A percentile compares a stretch with the other conserved stretches of the same genome.
Conservation (phyloP, 2,888 invertebrate species). For the Chorisops tibialis region DNA sequence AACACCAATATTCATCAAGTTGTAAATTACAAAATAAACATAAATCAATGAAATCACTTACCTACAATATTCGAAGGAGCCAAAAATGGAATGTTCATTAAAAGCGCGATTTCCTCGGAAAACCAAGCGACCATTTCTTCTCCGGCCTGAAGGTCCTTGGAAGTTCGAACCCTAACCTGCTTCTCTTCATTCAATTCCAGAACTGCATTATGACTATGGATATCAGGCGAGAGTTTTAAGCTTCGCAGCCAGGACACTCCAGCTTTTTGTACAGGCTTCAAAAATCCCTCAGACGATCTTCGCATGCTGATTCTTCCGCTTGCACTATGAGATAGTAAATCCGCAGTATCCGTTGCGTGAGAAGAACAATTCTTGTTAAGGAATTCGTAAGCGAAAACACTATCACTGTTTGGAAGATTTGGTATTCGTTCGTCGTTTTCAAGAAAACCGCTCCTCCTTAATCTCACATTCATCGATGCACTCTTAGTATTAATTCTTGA, state of each 20-base stretch:
- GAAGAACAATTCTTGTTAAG: slow-evolving; percentile 32
- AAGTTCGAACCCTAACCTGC: slow-evolving; percentile 47
- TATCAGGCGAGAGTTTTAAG: slow-evolving; percentile 57
- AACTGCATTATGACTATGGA: slow-evolving; percentile 57
- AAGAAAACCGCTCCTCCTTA: neutral
- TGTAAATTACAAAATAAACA: too few species aligned
- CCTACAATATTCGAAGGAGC: slow-evolving; percentile 78
- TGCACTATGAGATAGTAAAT: slow-evolving; percentile 19
- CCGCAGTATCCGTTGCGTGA: slow-evolving; percentile 14
- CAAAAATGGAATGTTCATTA: slow-evolving; percentile 74
- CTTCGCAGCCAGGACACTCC: slow-evolving; percentile 42
- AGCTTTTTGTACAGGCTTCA: slow-evolving; percentile 15
- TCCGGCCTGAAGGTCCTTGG: slow-evolving; percentile 55
- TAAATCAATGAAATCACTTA: too few species aligned
- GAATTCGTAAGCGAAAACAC: slow-evolving; percentile 30
- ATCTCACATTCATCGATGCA: too few species aligned
- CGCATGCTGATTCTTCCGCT: slow-evolving; percentile 1
- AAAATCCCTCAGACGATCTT: slow-evolving; percentile 8
- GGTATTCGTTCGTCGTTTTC: neutral
- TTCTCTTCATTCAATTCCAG: slow-evolving; percentile 42
- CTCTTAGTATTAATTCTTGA: neutral
- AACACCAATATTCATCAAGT: too few species aligned
- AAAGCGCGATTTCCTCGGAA: slow-evolving; percentile 68
- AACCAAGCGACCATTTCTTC: slow-evolving; percentile 81
- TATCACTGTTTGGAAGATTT: slow-evolving; percentile 22